phyloP scores from a whole-genome alignment of 2,888 invertebrate species.

The Dryobotodes eremita region DNA sequence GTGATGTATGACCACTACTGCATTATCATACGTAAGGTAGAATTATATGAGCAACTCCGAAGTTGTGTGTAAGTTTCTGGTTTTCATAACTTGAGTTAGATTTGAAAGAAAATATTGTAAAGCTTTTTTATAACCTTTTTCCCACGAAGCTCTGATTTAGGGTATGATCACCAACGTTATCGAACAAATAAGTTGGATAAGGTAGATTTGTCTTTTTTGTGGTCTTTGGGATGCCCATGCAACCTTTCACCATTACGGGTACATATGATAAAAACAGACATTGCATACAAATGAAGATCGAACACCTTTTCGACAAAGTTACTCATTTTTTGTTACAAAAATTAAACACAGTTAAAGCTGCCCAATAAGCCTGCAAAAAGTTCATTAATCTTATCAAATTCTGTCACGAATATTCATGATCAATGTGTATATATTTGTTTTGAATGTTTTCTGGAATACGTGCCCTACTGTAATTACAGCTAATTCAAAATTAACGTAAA shows the following conservation, averaged over 20 bases:
- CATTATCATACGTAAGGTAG: slow-evolving; percentile 38
- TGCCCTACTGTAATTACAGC: neutral
- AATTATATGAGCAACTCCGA: slow-evolving; percentile 17
- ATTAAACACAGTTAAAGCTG: neutral
- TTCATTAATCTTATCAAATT: neutral
- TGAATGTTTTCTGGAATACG: neutral
- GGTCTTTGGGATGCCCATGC: neutral
- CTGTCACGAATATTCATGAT: neutral
- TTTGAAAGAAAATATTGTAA: neutral
- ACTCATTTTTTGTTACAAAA: neutral
- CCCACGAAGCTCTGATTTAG: too few relatives aligned
- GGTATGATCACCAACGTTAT: too few relatives aligned
- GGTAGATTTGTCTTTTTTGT: neutral
- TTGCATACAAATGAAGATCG: neutral
- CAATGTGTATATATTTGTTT: neutral
- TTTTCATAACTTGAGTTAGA: neutral
- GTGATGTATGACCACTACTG: slow-evolving; percentile 57
- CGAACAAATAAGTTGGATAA: neutral
- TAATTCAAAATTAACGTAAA: slow-evolving; percentile 5
- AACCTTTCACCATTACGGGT: too few relatives aligned
- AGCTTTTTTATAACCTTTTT: too few relatives aligned
- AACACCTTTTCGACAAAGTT: neutral
- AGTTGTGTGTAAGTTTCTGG: slow-evolving; percentile 6
- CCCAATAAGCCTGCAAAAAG: neutral
- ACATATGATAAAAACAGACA: neutral